Base-by-base conservation (phyloP, 37 sponge, comb jelly and placozoan species). In the Geodia barretti region DNA sequence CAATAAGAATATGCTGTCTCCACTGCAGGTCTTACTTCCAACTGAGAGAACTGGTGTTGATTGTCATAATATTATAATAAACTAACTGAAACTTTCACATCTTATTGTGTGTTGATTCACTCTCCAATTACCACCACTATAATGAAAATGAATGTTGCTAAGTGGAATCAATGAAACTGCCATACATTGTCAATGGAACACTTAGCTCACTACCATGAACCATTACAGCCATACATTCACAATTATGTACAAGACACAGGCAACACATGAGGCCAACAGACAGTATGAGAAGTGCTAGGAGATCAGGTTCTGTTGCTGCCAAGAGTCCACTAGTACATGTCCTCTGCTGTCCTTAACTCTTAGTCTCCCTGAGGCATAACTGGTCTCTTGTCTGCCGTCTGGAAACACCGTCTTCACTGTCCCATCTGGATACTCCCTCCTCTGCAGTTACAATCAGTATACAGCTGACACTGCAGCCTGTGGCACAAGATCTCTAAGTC, bases 361-460 rank as follows among this genome's bases (percentile, higher is more conserved):
- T 3, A 98, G 71, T 59, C 94, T 91, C 4, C 99, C 99, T 25
- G 89, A 83, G 5, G 96, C 74, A 67, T 98, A 95, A 26, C 83
- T 68, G 14, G 99, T 98, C 85, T 98, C 99, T 73, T 98, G 96
- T 25, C 84, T 64, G 39, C 99, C 99, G 73, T 98, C 96, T 40
- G 82, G 76, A 70, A 84, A 98, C 69, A 98, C 94, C 19, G 90
- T 98, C 86, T 98, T 98, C 32, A 88, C 80, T 1, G 96, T 95
- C 0, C 99, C 99, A 81, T 98, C 99, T 79, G 94, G 96, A 81
- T 93, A 98, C 62, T 93, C 94, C 31, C 99, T 82, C 17, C 92
- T 38, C 91, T 91, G 62, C 2, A 72, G 35, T 14, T 1, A 29
- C 33, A 29, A 20, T 5, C 20, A 39, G 73, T n/a, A n/a, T n/a